These are phyloP conservation scores for Melanotaenia parkinsoni DNA, from an alignment of 2,797 vertebrate species.

Conservation along the genomic window DNA sequence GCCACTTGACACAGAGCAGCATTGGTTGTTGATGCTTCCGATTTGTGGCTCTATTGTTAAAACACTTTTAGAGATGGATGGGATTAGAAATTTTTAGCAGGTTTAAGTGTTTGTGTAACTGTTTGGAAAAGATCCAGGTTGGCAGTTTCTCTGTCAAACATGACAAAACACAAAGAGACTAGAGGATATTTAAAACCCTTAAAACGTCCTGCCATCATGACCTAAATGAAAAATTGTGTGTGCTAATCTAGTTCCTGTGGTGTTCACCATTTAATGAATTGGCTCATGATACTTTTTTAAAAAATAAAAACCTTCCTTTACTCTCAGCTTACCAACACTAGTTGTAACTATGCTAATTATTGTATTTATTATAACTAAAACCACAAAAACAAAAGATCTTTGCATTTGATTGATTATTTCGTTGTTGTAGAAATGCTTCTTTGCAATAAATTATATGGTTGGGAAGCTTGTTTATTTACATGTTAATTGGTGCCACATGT, in stretches of 20 bases:
- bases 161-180: background rate
- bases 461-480: too few relatives aligned
- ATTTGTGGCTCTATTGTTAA: background rate
- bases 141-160: background rate
- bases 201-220: background rate
- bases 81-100: background rate
- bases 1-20: constrained; percentile 2
- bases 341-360: too few relatives aligned
- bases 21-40: background rate
- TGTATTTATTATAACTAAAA: too few relatives aligned
- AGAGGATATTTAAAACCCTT: background rate
- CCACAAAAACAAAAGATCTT: too few relatives aligned
- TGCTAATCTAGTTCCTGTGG: background rate
- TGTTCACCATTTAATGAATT: background rate
- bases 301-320: too few relatives aligned
- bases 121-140: background rate
- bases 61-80: background rate
- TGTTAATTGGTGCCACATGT: too few relatives aligned
- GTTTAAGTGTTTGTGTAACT: background rate
- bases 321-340: too few relatives aligned
- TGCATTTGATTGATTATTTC: too few relatives aligned
- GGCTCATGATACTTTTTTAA: background rate
- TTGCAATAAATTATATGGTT: too few relatives aligned
- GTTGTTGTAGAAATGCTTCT: too few relatives aligned
- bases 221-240: background rate